phyloP scores from a whole-genome alignment of 1,140 invertebrate genomes.

The Doryteuthis pealeii region DNA sequence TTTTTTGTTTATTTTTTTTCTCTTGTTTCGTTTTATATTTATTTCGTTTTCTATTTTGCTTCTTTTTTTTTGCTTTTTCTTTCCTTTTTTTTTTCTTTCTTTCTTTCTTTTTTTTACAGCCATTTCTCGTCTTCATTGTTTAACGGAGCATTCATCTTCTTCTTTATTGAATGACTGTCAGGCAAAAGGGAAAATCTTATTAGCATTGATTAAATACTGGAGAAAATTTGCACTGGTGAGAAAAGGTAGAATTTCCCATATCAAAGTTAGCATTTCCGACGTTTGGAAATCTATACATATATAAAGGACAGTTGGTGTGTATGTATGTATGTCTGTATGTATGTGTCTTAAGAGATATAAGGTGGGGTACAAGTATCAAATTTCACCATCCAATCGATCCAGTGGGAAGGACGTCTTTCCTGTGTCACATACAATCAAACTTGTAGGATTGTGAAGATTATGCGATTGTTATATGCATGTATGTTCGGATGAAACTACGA shows the following conservation, averaged over 20 bases:
- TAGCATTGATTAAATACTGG: not conserved
- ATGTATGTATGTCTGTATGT: not conserved
- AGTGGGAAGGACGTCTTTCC: too few species aligned
- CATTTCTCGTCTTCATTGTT: not conserved
- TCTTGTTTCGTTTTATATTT: too few species aligned
- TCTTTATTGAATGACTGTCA: not conserved
- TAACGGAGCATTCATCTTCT: not conserved
- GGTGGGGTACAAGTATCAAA: too few species aligned
- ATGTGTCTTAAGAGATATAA: not conserved
- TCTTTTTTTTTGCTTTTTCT: too few species aligned
- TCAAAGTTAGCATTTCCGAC: not conserved
- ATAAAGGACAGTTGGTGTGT: not conserved
- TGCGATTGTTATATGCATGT: too few species aligned
- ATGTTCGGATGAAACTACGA: too few species aligned
- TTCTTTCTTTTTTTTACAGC: not conserved
- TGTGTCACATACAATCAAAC: too few species aligned
- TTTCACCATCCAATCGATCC: too few species aligned
- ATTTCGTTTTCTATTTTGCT: too few species aligned
- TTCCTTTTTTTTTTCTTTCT: not conserved
- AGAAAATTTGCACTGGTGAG: not conserved
- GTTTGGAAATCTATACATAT: not conserved
- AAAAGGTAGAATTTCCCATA: not conserved
- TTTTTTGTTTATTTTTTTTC: too few species aligned
- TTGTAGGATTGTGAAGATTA: too few species aligned
- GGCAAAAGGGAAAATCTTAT: not conserved